Evolutionary conservation across 2,888 invertebrate species (phyloP).

Genomic region (Stictocephala bisonia): DNA sequence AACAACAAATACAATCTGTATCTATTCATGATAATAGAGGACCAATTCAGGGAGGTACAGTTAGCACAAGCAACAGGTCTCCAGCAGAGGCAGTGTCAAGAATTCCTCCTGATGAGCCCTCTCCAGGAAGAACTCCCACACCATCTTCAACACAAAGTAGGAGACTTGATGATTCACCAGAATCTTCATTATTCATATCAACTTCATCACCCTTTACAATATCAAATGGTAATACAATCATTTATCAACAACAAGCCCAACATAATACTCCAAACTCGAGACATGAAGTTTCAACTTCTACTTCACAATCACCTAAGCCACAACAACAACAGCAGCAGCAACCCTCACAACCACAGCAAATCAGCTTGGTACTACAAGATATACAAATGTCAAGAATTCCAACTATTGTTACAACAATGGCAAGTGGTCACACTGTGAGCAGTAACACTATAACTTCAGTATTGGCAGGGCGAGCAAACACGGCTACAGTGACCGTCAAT

Average conservation of each 20-base stretch:
- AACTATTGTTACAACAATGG: conserved; percentile 72
- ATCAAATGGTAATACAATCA: conserved; percentile 35
- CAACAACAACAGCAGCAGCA: conserved; percentile 68
- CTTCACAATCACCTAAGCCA: conserved; percentile 24
- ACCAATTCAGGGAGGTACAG: conserved; percentile 86
- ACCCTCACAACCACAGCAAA: conserved; percentile 57
- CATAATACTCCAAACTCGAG: conserved; percentile 31
- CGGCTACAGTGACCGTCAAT: conserved; percentile 77
- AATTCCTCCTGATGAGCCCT: conserved; percentile 69
- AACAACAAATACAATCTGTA: conserved; percentile 19
- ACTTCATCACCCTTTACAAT: conserved; percentile 45
- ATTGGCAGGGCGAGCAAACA: conserved; percentile 79
- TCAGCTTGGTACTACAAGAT: conserved; percentile 47
- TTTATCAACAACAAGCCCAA: conserved; percentile 33
- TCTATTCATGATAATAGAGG: conserved; percentile 70
- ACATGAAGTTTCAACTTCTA: conserved; percentile 26
- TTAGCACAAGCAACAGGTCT: conserved; percentile 85
- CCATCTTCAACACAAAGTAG: conserved; percentile 65
- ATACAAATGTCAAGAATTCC: conserved; percentile 57
- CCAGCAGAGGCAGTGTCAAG: conserved; percentile 68
- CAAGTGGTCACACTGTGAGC: conserved; percentile 80
- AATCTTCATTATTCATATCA: conserved; percentile 47
- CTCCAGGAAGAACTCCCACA: conserved; percentile 65
- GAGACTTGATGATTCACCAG: conserved; percentile 45
- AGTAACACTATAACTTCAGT: conserved; percentile 86